phyloP scores from a whole-genome alignment of 2,113 vertebrate species.

The Canis aureus region DNA sequence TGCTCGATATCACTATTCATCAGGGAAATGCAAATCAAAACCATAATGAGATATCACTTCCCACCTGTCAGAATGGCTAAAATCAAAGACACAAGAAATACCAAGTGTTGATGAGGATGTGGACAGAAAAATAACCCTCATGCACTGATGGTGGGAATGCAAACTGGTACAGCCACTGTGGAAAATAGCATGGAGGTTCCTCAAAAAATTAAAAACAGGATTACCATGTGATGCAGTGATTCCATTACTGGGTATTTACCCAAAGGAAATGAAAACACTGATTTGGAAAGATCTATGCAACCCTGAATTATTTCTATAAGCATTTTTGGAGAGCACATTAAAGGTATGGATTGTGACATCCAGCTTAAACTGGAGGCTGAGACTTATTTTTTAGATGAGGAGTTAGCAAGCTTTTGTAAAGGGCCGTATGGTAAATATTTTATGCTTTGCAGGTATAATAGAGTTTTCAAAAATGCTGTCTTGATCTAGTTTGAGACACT shows the following conservation, averaged over 20 bases:
- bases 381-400: background rate
- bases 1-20: background rate
- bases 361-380: background rate
- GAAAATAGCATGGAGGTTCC: too few species aligned
- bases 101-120: background rate
- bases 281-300: background rate
- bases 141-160: background rate
- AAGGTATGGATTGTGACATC: background rate
- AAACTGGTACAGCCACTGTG: too few species aligned
- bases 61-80: background rate
- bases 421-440: background rate
- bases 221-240: too few species aligned
- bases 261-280: background rate
- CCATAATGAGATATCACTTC: background rate
- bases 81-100: background rate
- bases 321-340: background rate
- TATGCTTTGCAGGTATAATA: background rate
- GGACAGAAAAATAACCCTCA: background rate
- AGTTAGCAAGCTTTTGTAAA: background rate
- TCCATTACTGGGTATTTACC: background rate
- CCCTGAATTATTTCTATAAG: background rate
- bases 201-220: too few species aligned
- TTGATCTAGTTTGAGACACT: background rate
- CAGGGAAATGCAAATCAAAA: background rate
- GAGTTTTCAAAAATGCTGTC: background rate